Conservation (phyloP, 2,888 invertebrate species). For the Oxytorus armatus region DNA sequence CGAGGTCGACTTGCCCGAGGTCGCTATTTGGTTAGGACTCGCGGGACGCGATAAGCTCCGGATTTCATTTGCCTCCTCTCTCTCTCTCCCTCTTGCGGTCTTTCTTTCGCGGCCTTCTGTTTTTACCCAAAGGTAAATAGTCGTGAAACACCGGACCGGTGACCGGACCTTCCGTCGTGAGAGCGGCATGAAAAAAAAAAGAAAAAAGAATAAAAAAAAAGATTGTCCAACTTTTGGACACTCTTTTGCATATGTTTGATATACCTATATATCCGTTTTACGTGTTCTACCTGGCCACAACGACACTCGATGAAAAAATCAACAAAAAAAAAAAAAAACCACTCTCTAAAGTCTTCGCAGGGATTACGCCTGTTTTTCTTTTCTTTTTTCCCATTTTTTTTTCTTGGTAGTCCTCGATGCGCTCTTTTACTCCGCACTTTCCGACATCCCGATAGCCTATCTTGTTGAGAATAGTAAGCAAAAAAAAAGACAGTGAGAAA, state of each 20-base stretch:
- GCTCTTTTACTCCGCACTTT: slow-evolving; percentile 59
- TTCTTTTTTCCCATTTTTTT: background rate
- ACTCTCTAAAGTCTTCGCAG: slow-evolving; percentile 14
- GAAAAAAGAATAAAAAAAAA: slow-evolving; percentile 36
- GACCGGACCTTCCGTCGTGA: slow-evolving; percentile 69
- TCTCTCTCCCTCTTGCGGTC: slow-evolving; percentile 54
- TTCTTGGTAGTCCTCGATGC: slow-evolving; percentile 54
- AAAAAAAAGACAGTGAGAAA: slow-evolving; percentile 2
- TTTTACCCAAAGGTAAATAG: slow-evolving; percentile 71
- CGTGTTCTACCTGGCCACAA: slow-evolving; percentile 61
- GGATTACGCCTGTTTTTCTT: slow-evolving; percentile 32
- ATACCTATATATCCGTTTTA: slow-evolving; percentile 21
- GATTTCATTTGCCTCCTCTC: slow-evolving; percentile 79
- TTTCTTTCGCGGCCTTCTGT: slow-evolving; percentile 67
- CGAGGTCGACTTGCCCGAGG: slow-evolving; percentile 67
- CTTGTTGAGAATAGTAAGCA: slow-evolving; percentile 32
- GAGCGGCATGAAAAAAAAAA: slow-evolving; percentile 40
- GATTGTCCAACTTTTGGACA: slow-evolving; percentile 55
- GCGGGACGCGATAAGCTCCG: slow-evolving; percentile 74
- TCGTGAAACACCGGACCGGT: slow-evolving; percentile 69
- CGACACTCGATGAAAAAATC: too few species aligned
- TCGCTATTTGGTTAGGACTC: slow-evolving; percentile 80
- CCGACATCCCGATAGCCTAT: slow-evolving; percentile 37
- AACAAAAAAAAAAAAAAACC: too few species aligned
- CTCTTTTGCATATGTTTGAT: slow-evolving; percentile 1